phyloP scores from a whole-genome alignment of 2,888 invertebrate genomes.

The Clusia tigrina region DNA sequence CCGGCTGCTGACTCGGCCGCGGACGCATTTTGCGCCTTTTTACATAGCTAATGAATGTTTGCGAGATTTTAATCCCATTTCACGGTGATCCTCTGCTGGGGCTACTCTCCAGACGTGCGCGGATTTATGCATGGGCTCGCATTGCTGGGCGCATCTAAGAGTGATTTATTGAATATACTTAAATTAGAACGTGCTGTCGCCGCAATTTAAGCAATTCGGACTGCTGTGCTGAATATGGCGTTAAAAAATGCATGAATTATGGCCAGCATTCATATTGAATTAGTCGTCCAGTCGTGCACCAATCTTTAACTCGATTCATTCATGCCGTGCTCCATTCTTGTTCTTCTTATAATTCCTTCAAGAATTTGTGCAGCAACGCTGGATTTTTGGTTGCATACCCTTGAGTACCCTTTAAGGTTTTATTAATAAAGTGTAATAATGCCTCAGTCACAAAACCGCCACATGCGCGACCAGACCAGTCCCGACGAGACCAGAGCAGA shows the following conservation, averaged over 20 bases:
- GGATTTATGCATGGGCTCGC: constrained; percentile 16
- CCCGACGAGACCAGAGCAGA: too few relatives aligned
- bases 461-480: too few relatives aligned
- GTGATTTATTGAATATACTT: constrained; percentile 32
- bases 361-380: too few relatives aligned
- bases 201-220: constrained; percentile 53
- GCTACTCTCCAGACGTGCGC: constrained; percentile 20
- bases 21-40: too few relatives aligned
- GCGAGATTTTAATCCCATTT: constrained; percentile 63
- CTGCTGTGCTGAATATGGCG: constrained; percentile 35
- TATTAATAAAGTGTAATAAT: too few relatives aligned
- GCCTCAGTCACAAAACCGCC: too few relatives aligned
- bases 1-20: too few relatives aligned
- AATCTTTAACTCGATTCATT: neutral
- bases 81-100: constrained; percentile 57
- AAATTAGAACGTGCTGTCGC: constrained; percentile 28
- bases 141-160: constrained; percentile 19
- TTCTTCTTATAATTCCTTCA: too few relatives aligned
- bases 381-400: too few relatives aligned
- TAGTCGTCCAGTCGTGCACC: neutral
- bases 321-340: too few relatives aligned
- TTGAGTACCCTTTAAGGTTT: too few relatives aligned
- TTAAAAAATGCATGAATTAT: neutral
- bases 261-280: neutral
- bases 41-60: constrained; percentile 57